Evolutionary conservation across 2,113 vertebrate species (phyloP), one percentile per base, ranked within the genome.

Genomic region (Gasterosteus aculeatus): DNA sequence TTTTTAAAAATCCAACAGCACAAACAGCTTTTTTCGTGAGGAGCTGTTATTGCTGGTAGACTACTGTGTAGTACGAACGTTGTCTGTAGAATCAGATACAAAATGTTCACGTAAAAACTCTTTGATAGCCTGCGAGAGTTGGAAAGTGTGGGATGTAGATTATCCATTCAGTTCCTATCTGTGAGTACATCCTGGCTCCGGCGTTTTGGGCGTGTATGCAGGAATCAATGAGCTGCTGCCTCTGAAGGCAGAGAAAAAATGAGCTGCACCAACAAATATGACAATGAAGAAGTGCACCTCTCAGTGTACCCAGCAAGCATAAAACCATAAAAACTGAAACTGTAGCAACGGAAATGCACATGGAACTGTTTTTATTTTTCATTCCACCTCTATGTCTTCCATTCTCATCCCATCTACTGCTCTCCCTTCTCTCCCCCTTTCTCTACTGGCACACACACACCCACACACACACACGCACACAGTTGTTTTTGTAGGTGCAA

Each of bases 241-340:
- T 93, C 86, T 91, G 88, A 92, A 94, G 89, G 86, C 88, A 60
- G 84, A 84, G 71, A 92, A 94, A 94, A 90, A 94, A 94, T 92
- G 90, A 92, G 88, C 84, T 83, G 82, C 86, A 86, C 90, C 88
- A 91, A 92, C 91, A 93, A 92, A 94, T 91, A 93, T 94, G 94
- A 94, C 94, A 94, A 94, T 94, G 94, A 95, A 94, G 90, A 80
- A 95, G 92, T 93, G 91, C 89, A 89, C 89, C 91, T 91, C 91
- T 92, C 89, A 92, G 87, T 91, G 91, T 90, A 93, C 68, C 89
- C 92, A 93, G 93, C 90, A 72, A 89, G 92, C 92, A 91, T 89
- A 90, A 90, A 93, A 92, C 92, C 93, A 91, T 86, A 88, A 85
- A 87, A 87, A 89, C 85, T 76, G 64, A 77, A 88, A 83, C 82